These are phyloP conservation scores for Aplocera efformata DNA, from an alignment of 2,888 invertebrate genomes.

Conservation along the genomic window DNA sequence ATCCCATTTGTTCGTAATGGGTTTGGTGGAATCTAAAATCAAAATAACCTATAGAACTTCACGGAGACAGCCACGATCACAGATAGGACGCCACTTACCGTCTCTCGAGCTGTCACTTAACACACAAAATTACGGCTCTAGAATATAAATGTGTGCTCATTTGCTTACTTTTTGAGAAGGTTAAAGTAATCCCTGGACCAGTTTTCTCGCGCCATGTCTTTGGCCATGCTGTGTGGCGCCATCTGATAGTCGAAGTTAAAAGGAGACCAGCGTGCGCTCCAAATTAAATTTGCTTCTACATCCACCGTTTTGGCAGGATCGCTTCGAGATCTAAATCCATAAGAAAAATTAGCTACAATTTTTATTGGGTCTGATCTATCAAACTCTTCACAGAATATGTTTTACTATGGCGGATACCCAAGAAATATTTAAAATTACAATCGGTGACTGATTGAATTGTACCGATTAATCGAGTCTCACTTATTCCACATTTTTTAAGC, in stretches of 20 bases:
- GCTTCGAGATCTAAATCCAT: conserved; percentile 40
- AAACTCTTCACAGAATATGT: too few relatives aligned
- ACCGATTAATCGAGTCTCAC: too few relatives aligned
- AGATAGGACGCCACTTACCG: too few relatives aligned
- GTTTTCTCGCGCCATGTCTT: conserved; percentile 83
- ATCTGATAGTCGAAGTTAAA: conserved; percentile 86
- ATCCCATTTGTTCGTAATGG: conserved; percentile 88
- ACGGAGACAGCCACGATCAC: too few relatives aligned
- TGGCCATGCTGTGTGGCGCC: conserved; percentile 80
- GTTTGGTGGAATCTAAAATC: conserved; percentile 83
- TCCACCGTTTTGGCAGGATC: conserved; percentile 56
- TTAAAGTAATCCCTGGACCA: conserved; percentile 85
- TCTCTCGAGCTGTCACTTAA: too few relatives aligned
- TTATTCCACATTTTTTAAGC: too few relatives aligned
- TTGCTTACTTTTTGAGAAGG: conserved; percentile 79
- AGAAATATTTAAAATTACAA: too few relatives aligned
- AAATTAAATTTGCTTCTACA: conserved; percentile 80
- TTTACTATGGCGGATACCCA: too few relatives aligned
- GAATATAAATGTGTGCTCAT: too few relatives aligned
- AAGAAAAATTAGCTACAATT: conserved; percentile 16
- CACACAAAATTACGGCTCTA: too few relatives aligned
- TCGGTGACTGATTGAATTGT: too few relatives aligned
- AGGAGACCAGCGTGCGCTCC: conserved; percentile 80
- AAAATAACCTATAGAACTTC: not conserved
- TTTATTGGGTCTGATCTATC: too few relatives aligned